Base-by-base conservation (phyloP, 2,113 vertebrate species). In the Datnioides undecimradiatus region DNA sequence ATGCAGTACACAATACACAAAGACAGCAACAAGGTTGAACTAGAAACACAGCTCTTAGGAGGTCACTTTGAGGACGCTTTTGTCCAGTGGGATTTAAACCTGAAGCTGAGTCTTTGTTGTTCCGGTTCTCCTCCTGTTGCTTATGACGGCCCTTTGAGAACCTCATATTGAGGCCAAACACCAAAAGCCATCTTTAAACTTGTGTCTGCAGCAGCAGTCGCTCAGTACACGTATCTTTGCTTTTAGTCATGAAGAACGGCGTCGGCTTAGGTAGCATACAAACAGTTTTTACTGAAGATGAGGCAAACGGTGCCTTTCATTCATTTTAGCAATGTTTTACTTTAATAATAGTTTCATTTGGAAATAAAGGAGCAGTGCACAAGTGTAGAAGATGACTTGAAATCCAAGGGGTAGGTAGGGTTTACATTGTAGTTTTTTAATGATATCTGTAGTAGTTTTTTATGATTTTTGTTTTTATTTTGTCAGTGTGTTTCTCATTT, bases 61-160 rank as follows among this genome's bases (percentile, higher is more conserved):
- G 58, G 29, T 55, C 49, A 57, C 34, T 23, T 41, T 19, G 49
- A 19, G 21, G 46, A 17, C 9, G 13, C 8, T 58, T 43, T 63
- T 63, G 19, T 63, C 34, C 31, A 12, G 63, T 66, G 51, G 52
- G 52, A 57, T 38, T 48, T 11, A 67, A 57, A 67, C 40, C n/a
- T 5, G 14, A 76, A 63, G 31, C 11, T 1, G 2, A 33, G 51
- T 41, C 43, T 49, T 60, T 73, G 21, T 34, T 23, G 5, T 29
- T 60, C 23, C 1, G 16, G 4, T 14, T 6, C 41, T 11, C 13
- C 21, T 45, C 7, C 41, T 59, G 5, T 41, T 31, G 33, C 36
- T 23, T 10, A 8, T 57, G 23, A 5, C 2, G 16, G 23, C 52
- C 29, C 5, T 54, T 5, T 36, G 10, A 16, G 17, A 38, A 38